Evolutionary conservation across 2,888 invertebrate species (phyloP).

Genomic region (Cheilosia grossa): DNA sequence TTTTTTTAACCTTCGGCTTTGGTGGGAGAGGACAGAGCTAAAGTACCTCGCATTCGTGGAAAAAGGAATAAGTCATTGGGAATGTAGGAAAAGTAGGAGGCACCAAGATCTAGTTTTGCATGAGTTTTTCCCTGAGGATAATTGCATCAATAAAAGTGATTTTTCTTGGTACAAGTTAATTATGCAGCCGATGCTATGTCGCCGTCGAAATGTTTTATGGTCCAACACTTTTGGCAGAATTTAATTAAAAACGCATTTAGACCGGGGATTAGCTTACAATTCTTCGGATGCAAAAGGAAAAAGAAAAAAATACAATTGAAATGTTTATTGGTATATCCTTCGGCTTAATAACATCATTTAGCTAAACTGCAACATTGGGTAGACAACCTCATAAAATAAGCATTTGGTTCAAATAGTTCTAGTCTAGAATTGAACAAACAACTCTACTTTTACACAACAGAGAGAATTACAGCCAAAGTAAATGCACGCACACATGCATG

Average conservation of each 20-base stretch:
- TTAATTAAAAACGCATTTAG: constrained; percentile 58
- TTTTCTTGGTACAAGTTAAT: neutral
- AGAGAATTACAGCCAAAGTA: neutral
- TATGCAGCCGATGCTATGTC: neutral
- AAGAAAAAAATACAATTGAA: no score
- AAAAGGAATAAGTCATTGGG: constrained; percentile 43
- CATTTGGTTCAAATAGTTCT: neutral
- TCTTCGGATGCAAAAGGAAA: neutral
- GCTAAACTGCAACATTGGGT: neutral
- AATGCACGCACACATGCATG: neutral
- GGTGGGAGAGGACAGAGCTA: constrained; percentile 27
- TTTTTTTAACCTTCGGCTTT: constrained; percentile 33
- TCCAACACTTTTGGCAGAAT: constrained; percentile 16
- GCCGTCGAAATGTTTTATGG: neutral
- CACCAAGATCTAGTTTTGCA: constrained; percentile 8
- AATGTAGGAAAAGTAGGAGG: constrained; percentile 37
- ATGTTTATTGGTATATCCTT: neutral
- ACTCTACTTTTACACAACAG: no score
- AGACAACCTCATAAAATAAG: neutral
- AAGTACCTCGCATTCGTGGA: constrained; percentile 34
- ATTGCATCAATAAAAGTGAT: constrained; percentile 55
- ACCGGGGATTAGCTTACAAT: neutral
- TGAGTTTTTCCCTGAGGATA: constrained; percentile 9
- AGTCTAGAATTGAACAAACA: no score
- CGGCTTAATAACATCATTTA: neutral